phyloP scores from a whole-genome alignment of 2,797 vertebrate species.

The Cottoperca gobio region DNA sequence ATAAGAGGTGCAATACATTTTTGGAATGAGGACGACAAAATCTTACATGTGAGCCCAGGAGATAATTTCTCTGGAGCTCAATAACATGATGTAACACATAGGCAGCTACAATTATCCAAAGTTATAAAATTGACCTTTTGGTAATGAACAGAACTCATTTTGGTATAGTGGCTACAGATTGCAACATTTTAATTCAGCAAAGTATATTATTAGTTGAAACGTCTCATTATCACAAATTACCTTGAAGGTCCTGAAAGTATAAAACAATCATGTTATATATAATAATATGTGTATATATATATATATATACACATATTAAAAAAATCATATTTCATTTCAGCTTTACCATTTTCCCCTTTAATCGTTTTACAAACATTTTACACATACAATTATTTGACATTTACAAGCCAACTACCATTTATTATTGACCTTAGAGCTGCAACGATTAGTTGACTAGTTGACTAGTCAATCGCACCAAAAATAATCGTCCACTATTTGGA shows the following conservation, averaged over 20 bases:
- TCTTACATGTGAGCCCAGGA: neutral
- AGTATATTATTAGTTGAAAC: neutral
- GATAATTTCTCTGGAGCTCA: slow-evolving; percentile 29
- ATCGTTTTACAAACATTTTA: neutral
- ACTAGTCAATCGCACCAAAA: too few relatives aligned
- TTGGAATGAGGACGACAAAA: neutral
- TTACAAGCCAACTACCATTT: neutral
- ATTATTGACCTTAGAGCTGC: neutral
- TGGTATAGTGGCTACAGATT: neutral
- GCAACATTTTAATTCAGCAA: neutral
- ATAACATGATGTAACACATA: neutral
- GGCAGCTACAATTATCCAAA: neutral
- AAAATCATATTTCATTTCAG: neutral
- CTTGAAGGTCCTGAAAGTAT: neutral
- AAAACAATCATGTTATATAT: neutral
- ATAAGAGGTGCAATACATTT: neutral
- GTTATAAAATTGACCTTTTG: slow-evolving; percentile 3
- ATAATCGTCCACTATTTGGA: too few relatives aligned
- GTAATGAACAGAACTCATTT: neutral
- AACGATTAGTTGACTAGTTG: too few relatives aligned
- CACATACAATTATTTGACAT: neutral
- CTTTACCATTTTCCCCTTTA: neutral
- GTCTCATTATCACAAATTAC: neutral
- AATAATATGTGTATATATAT: too few relatives aligned
- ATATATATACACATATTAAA: too few relatives aligned